Conservation (phyloP, 2,888 invertebrate species). For the Drosophila leonis region DNA sequence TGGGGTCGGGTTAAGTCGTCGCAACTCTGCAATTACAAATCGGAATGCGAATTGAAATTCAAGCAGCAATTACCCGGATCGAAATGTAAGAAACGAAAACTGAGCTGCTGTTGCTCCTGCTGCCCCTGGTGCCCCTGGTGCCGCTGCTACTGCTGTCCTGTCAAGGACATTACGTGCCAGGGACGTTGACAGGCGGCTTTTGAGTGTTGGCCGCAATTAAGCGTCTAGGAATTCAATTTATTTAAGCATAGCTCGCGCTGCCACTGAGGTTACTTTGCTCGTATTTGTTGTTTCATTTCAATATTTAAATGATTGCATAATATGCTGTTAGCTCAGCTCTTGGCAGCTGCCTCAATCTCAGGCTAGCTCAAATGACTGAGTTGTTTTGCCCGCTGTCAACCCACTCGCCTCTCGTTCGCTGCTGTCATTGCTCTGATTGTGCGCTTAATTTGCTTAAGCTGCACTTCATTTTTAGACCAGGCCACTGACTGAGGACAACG, state of each 20-base stretch:
- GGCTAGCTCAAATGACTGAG: neutral
- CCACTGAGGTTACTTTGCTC: conserved; percentile 11
- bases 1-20: conserved; percentile 39
- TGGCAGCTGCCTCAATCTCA: conserved; percentile 40
- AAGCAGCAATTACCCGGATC: conserved; percentile 77
- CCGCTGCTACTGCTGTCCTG: conserved; percentile 16
- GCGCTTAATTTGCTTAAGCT: conserved; percentile 79
- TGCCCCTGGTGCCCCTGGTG: neutral
- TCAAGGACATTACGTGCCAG: conserved; percentile 65
- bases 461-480: conserved; percentile 69
- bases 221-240: conserved; percentile 77
- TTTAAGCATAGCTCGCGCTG: conserved; percentile 44
- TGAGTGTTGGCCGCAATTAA: conserved; percentile 76
- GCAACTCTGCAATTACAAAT: conserved; percentile 52
- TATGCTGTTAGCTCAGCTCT: conserved; percentile 28
- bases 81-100: conserved; percentile 55
- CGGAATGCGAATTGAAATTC: conserved; percentile 76
- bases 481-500: conserved; percentile 1
- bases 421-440: conserved; percentile 55
- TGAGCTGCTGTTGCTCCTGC: conserved; percentile 9
- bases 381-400: neutral
- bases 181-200: conserved; percentile 63
- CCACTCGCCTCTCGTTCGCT: neutral
- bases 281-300: conserved; percentile 35
- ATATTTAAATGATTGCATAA: conserved; percentile 79